phyloP scores from a whole-genome alignment of 2,888 invertebrate species.

The Exocentrus adspersus region DNA sequence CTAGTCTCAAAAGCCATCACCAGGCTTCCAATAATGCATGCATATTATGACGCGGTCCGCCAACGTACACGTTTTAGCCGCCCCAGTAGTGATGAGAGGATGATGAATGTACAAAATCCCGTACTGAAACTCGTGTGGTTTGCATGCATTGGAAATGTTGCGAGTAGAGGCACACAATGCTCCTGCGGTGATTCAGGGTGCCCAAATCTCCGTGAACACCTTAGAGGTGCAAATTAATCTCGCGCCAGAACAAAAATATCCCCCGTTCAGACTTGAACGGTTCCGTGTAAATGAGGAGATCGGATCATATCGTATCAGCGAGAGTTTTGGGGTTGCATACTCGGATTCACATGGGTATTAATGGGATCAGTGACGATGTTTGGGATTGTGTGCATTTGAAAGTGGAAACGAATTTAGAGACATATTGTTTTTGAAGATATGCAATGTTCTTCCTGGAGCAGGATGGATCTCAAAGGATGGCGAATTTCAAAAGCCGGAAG shows the following conservation, averaged over 20 bases:
- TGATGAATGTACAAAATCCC: conserved; percentile 22
- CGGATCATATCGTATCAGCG: conserved; percentile 49
- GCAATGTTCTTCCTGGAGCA: background rate
- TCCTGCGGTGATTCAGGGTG: conserved; percentile 49
- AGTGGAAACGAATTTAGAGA: no score
- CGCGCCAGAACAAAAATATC: conserved; percentile 58
- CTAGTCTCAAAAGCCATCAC: no score
- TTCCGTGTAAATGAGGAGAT: conserved; percentile 57
- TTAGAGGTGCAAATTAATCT: conserved; percentile 60
- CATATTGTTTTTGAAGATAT: no score
- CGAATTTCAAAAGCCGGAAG: conserved; percentile 28
- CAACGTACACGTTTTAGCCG: conserved; percentile 1
- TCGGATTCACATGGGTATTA: conserved; percentile 16
- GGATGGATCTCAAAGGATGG: conserved; percentile 1
- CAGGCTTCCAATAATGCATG: no score
- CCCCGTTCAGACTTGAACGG: conserved; percentile 58
- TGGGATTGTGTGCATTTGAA: background rate
- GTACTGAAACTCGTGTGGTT: conserved; percentile 18
- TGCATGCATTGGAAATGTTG: conserved; percentile 41
- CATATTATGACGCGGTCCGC: no score
- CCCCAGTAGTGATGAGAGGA: conserved; percentile 5
- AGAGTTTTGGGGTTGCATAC: conserved; percentile 31
- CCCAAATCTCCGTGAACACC: conserved; percentile 56
- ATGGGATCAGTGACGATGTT: conserved; percentile 6
- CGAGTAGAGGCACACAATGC: conserved; percentile 43